Base-by-base conservation (phyloP, 1,140 invertebrate genomes). In the Tetramorium simillimum region DNA sequence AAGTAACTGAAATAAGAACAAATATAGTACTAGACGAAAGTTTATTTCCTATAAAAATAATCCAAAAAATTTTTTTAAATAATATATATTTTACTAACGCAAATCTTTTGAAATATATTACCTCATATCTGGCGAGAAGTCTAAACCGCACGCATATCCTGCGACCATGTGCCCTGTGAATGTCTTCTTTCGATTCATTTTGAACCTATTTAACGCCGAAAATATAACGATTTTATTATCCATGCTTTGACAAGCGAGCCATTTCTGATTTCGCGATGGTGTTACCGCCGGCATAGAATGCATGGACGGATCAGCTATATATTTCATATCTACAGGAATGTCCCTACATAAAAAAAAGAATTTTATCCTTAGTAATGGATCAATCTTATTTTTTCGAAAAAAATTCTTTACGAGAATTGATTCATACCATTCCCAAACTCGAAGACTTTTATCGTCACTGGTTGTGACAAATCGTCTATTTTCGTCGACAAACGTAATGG, bases 241-340 rank as follows among this genome's bases (percentile, higher is more conserved):
- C 98, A 99, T 99, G 85, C 98, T 99, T 95, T 99, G 99, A 95
- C 99, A 99, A 0, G 99, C 99, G 60, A 99, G 96, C 99, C 99
- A 99, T 95, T 99, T 99, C 92, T 98, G 98, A 96, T 99, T 99
- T 2, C 99, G 99, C 1, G 99, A 98, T 18, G 97, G 96, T 0
- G 98, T 98, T 0, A 99, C 99, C 1, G 99, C 97, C 0, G 99
- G 99, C 97, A 99, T 99, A 6, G 99, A 99, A 95, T 99, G 99
- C 98, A 99, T 99, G 2, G 98, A 97, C 3, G 99, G 99, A 96
- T 99, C 99, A n/a, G 99, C 99, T 92, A 99, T 99, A 93, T 99
- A 99, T 94, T 99, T 99, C 97, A 99, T 99, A 94, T 99, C 99
- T 3, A 99, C 99, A 0, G 99, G 99, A 94, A 99, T 99, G 94